Percentiles rank a stretch among this genome's conserved stretches.
These are phyloP conservation scores for Octodonta nipae DNA, from an alignment of 2,888 invertebrate genomes.

Conservation along the genomic window DNA sequence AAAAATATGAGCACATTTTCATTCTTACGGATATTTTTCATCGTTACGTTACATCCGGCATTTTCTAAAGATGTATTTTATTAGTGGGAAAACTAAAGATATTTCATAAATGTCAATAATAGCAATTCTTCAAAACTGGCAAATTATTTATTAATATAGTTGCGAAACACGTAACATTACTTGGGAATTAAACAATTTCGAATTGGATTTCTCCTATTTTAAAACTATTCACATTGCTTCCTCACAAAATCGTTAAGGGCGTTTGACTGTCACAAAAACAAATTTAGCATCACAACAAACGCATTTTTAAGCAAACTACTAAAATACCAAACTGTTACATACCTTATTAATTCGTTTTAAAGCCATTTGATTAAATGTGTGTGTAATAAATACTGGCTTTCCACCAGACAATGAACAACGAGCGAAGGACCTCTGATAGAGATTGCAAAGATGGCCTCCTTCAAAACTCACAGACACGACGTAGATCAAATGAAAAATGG, in stretches of 20 bases:
- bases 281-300: slow-evolving; percentile 15
- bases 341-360: slow-evolving; percentile 96
- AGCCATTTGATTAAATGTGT: slow-evolving; percentile 69
- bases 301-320: slow-evolving; percentile 16
- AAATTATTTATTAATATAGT: too few species aligned
- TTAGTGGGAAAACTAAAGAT: slow-evolving; percentile 12
- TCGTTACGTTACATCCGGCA: slow-evolving; percentile 38
- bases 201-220: too few species aligned
- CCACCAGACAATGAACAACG: slow-evolving; percentile 71
- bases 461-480: slow-evolving; percentile 64
- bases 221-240: slow-evolving; percentile 49
- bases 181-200: too few species aligned
- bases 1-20: too few species aligned
- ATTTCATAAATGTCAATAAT: slow-evolving; percentile 10
- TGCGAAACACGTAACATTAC: too few species aligned
- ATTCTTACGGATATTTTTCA: too few species aligned
- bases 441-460: slow-evolving; percentile 76
- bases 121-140: too few species aligned
- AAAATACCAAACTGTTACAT: slow-evolving; percentile 39
- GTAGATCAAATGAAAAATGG: slow-evolving; percentile 42
- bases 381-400: slow-evolving; percentile 61
- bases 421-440: slow-evolving; percentile 75
- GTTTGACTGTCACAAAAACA: slow-evolving; percentile 32
- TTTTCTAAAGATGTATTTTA: slow-evolving; percentile 17
- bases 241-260: slow-evolving; percentile 46